A percentile compares a stretch with the other conserved stretches of the same genome.
Conservation (phyloP, 2,888 invertebrate species). For the Petrolisthes cinctipes region DNA sequence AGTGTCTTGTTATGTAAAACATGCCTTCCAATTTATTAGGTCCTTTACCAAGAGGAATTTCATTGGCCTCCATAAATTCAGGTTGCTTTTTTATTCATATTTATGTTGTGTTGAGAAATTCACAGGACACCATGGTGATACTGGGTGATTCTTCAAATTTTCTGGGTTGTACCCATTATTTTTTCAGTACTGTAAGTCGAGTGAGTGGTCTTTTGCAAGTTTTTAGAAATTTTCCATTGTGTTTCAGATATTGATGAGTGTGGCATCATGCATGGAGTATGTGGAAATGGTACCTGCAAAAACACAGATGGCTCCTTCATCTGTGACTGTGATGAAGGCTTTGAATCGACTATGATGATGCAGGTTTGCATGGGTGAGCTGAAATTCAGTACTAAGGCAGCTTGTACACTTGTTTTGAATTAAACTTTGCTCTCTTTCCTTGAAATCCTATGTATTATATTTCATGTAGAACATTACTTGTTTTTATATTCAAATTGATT, state of each 20-base stretch:
- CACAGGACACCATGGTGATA: too few relatives aligned
- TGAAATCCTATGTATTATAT: too few relatives aligned
- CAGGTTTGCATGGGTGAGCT: constrained; percentile 86
- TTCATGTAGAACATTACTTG: too few relatives aligned
- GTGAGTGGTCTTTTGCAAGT: background rate
- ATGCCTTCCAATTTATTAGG: too few relatives aligned
- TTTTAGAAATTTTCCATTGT: background rate
- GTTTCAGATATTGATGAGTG: constrained; percentile 88
- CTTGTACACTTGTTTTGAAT: too few relatives aligned
- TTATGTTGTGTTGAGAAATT: background rate
- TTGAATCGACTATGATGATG: constrained; percentile 82
- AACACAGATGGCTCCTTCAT: constrained; percentile 85
- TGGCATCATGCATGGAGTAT: constrained; percentile 84
- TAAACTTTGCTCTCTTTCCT: background rate
- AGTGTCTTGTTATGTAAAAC: too few relatives aligned
- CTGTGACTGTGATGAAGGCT: constrained; percentile 84
- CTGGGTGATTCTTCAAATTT: background rate
- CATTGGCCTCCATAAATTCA: too few relatives aligned
- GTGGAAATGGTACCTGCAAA: constrained; percentile 85
- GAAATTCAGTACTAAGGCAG: background rate
- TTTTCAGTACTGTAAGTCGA: background rate
- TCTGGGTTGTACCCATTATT: background rate
- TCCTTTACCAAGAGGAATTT: too few relatives aligned
- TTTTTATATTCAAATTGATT: too few relatives aligned
- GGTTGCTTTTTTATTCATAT: background rate